Percentiles rank a stretch among this genome's conserved stretches.
phyloP scores from a whole-genome alignment of 2,113 vertebrate genomes.

The Bambusicola thoracicus region DNA sequence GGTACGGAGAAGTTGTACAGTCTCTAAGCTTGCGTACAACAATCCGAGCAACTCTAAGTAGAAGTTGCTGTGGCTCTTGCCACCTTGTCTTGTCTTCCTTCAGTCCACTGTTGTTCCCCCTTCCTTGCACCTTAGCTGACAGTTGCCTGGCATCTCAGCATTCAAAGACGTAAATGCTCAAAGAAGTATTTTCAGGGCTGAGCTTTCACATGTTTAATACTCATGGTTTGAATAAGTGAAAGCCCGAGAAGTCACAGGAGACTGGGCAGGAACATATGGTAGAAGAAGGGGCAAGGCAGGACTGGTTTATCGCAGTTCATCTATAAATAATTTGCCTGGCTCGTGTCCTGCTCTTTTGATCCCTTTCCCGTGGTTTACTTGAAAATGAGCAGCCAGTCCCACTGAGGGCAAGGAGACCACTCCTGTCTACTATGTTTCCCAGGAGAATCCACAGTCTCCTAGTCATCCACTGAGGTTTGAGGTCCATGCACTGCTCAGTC shows the following conservation, averaged over 20 bases:
- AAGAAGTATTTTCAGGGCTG: background rate
- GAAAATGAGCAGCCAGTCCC: background rate
- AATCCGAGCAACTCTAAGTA: background rate
- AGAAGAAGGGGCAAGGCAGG: background rate
- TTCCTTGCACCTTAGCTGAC: background rate
- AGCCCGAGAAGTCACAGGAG: background rate
- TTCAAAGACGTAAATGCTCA: background rate
- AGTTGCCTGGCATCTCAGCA: background rate
- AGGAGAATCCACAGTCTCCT: background rate
- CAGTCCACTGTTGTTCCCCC: background rate
- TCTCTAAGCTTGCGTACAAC: background rate
- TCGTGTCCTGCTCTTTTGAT: fast-evolving
- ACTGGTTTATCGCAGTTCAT: background rate
- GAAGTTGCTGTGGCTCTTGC: background rate
- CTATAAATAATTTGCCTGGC: background rate
- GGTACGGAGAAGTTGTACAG: background rate
- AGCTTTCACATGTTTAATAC: background rate
- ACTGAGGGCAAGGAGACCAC: background rate
- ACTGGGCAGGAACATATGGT: background rate
- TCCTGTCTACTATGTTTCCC: background rate
- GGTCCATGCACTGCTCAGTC: background rate
- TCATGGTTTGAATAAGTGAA: background rate
- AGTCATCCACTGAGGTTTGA: background rate
- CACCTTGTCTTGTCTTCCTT: background rate
- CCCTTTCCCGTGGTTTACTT: background rate